Evolutionary conservation across 2,888 invertebrate species (phyloP).

Genomic region (Hypsopygia costalis): DNA sequence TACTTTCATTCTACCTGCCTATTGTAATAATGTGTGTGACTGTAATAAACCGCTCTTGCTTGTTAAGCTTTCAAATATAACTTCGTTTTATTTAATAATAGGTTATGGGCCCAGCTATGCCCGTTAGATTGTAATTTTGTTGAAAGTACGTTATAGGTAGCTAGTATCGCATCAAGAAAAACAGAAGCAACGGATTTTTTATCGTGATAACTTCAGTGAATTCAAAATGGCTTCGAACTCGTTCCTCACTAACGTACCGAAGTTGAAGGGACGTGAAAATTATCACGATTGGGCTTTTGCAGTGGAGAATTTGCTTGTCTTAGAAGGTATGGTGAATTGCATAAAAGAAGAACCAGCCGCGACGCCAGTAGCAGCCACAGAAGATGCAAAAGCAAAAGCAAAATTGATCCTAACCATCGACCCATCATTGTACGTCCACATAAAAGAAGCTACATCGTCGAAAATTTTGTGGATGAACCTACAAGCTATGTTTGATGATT

Average conservation of each 20-base stretch:
- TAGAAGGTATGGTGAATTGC: conserved; percentile 15
- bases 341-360: conserved; percentile 8
- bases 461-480: not conserved
- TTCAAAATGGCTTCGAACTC: no score
- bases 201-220: no score
- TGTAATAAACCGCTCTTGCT: no score
- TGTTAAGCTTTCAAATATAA: no score
- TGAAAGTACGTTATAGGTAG: no score
- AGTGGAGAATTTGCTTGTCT: conserved; percentile 19
- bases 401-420: conserved; percentile 3
- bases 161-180: no score
- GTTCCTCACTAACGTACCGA: conserved; percentile 7
- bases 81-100: no score
- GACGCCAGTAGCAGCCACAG: conserved; percentile 9
- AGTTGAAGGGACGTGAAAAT: conserved; percentile 15
- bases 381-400: not conserved
- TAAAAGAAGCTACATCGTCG: not conserved
- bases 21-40: no score
- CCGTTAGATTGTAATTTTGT: no score
- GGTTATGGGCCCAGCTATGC: no score
- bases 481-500: not conserved
- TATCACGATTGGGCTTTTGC: conserved; percentile 22
- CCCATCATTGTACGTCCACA: conserved; percentile 1
- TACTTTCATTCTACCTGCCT: no score
- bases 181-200: no score